Percentiles rank a stretch among this genome's conserved stretches.
Conservation (phyloP, 2,888 invertebrate species). For the Eulithis prunata region DNA sequence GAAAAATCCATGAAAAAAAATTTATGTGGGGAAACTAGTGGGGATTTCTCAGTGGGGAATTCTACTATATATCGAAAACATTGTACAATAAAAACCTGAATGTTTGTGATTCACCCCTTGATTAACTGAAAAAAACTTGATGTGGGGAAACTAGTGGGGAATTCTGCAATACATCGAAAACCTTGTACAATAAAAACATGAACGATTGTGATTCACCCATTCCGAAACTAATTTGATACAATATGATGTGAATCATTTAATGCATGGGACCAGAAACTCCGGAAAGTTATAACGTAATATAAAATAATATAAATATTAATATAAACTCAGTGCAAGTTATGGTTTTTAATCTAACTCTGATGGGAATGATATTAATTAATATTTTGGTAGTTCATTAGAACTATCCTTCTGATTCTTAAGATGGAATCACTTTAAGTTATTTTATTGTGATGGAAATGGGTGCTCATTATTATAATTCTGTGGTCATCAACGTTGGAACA, state of each 20-base stretch:
- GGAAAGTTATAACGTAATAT: constrained; percentile 25
- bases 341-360: constrained; percentile 37
- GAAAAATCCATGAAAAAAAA: no score
- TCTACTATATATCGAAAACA: no score
- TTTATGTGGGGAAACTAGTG: no score
- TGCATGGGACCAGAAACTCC: constrained; percentile 35
- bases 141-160: no score
- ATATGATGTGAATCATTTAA: constrained; percentile 45
- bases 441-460: constrained; percentile 18
- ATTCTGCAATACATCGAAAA: no score
- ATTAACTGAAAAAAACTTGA: no score
- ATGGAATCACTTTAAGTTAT: constrained; percentile 11
- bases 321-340: constrained; percentile 34
- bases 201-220: constrained; percentile 56
- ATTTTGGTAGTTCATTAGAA: constrained; percentile 34
- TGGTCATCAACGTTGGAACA: constrained; percentile 4
- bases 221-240: constrained; percentile 51
- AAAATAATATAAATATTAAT: constrained; percentile 34
- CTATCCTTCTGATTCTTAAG: not conserved
- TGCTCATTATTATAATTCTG: constrained; percentile 5
- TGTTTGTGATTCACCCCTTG: no score
- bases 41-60: no score
- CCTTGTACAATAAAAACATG: constrained; percentile 45
- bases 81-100: no score
- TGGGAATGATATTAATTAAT: constrained; percentile 37